Evolutionary conservation across 2,888 invertebrate genomes (phyloP).

Genomic region (Hydraecia micacea): DNA sequence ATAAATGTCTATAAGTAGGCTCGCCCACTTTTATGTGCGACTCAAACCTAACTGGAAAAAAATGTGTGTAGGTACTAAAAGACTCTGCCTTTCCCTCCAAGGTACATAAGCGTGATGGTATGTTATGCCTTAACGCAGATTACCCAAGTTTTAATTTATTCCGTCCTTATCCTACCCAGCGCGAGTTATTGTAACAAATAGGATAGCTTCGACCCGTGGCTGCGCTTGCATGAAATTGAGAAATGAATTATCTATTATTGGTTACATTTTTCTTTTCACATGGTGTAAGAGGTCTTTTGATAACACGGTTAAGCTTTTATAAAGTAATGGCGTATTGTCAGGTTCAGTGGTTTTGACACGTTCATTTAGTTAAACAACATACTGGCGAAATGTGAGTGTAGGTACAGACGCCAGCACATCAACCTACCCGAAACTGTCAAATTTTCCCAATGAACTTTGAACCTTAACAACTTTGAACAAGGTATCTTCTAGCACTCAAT

Average conservation of each 20-base stretch:
- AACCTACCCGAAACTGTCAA: no score
- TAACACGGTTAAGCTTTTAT: not conserved
- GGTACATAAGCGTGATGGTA: not conserved
- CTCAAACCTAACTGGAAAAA: not conserved
- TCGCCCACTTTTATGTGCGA: not conserved
- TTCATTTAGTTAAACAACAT: not conserved
- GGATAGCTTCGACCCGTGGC: conserved; percentile 25
- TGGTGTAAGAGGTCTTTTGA: not conserved
- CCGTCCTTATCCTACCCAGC: not conserved
- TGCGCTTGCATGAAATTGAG: conserved; percentile 52
- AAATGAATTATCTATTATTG: conserved; percentile 40
- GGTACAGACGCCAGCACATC: no score
- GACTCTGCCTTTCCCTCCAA: not conserved
- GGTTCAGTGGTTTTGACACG: not conserved
- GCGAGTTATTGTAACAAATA: conserved; percentile 30
- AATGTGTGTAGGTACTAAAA: not conserved
- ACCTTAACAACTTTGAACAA: no score
- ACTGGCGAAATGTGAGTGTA: no score
- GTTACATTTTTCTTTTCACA: conserved; percentile 23
- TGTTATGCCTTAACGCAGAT: not conserved
- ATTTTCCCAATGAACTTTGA: no score
- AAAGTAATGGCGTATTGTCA: not conserved
- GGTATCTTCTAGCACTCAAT: no score
- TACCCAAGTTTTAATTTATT: conserved; percentile 39
- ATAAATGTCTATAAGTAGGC: not conserved